Conservation (phyloP, 2,113 vertebrate species). For the Pantherophis guttatus region DNA sequence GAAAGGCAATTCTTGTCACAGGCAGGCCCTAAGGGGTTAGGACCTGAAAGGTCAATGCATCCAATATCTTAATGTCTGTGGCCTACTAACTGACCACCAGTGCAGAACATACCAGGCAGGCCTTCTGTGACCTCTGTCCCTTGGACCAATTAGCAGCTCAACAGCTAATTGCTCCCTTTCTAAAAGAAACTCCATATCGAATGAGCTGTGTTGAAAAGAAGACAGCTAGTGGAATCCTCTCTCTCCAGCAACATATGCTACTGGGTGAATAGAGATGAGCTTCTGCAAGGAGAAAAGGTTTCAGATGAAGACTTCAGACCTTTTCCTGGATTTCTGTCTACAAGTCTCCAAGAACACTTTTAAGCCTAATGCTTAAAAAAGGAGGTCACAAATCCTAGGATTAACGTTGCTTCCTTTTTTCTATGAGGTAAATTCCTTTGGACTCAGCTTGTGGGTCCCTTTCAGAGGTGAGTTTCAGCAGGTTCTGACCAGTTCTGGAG, state of each 20-base stretch:
- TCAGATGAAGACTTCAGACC: not conserved
- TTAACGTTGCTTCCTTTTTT: not conserved
- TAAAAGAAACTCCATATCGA: not conserved
- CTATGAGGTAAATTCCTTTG: not conserved
- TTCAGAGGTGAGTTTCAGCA: too few species aligned
- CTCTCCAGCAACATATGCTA: not conserved
- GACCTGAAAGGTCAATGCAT: not conserved
- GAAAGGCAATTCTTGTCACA: not conserved
- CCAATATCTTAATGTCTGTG: not conserved
- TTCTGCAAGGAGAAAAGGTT: not conserved
- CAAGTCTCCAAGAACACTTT: not conserved
- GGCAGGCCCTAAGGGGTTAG: not conserved
- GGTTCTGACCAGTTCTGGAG: too few species aligned
- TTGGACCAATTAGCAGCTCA: not conserved
- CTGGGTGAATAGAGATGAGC: not conserved
- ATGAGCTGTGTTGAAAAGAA: not conserved
- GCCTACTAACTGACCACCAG: not conserved
- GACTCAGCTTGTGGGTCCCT: not conserved
- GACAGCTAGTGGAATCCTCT: rapidly evolving
- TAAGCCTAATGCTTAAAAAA: not conserved
- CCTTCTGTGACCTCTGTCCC: not conserved
- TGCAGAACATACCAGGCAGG: not conserved
- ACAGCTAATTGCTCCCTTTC: not conserved
- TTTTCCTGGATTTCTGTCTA: not conserved
- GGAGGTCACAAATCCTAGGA: not conserved